phyloP scores from a whole-genome alignment of 2,888 invertebrate genomes.

The Incurvaria masculella region DNA sequence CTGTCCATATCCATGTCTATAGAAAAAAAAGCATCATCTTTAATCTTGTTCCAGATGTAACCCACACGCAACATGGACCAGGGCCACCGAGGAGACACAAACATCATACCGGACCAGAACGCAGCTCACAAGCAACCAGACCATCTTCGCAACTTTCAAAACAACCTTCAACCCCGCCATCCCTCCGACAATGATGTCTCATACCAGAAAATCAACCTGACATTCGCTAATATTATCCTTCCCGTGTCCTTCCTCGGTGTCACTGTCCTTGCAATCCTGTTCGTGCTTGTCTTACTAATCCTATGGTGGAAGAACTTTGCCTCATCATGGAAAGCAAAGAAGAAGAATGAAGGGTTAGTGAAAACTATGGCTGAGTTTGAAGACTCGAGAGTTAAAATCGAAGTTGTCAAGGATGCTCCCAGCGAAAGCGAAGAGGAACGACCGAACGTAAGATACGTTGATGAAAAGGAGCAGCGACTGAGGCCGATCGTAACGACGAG shows the following conservation, averaged over 20 bases:
- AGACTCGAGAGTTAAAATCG: conserved; percentile 5
- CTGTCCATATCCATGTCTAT: too few species aligned
- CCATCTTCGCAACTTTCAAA: neutral
- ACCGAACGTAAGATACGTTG: conserved; percentile 12
- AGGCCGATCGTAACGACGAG: neutral
- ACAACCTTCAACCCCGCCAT: neutral
- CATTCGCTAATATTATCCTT: conserved; percentile 10
- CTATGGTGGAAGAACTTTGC: conserved; percentile 16
- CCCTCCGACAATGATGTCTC: neutral
- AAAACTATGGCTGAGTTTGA: conserved; percentile 5
- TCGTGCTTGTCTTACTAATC: conserved; percentile 16
- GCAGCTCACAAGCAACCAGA: neutral
- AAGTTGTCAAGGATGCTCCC: conserved; percentile 2
- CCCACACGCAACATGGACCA: neutral
- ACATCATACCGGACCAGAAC: neutral
- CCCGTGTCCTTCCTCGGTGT: conserved; percentile 16
- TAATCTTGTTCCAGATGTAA: too few species aligned
- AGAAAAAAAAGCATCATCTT: too few species aligned
- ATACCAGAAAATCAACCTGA: neutral
- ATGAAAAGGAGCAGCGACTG: conserved; percentile 10
- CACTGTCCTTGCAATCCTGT: conserved; percentile 13
- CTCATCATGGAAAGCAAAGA: conserved; percentile 2
- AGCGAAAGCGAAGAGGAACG: neutral
- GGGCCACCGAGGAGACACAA: neutral
- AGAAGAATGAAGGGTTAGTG: conserved; percentile 3